Evolutionary conservation across 2,113 vertebrate species (phyloP).

Genomic region (Crotophaga sulcirostris): DNA sequence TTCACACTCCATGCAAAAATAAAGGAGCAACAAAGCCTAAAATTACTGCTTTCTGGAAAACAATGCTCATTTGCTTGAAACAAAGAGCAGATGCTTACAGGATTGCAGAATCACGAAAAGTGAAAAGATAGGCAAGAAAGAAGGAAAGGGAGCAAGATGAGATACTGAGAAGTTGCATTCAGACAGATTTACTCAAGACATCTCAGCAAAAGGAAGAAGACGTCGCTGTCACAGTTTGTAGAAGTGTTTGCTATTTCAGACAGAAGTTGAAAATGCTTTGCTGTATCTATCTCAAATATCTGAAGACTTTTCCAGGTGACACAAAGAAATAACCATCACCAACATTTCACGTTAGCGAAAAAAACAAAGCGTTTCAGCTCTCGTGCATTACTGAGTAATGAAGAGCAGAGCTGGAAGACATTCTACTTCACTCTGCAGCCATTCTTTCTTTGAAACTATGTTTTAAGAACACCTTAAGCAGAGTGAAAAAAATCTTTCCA

Average conservation of each 20-base stretch:
- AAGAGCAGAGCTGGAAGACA: not conserved
- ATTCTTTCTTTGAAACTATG: not conserved
- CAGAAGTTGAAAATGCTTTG: not conserved
- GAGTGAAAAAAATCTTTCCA: not conserved
- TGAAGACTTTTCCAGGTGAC: not conserved
- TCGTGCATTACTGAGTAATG: not conserved
- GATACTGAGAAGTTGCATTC: not conserved
- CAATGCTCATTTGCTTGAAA: not conserved
- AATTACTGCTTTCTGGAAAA: not conserved
- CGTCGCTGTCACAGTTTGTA: fast-evolving
- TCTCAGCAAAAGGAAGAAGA: not conserved
- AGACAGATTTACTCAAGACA: not conserved
- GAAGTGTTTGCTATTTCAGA: not conserved
- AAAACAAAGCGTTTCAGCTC: not conserved
- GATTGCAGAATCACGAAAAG: not conserved
- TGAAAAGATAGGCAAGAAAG: not conserved
- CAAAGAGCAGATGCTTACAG: not conserved
- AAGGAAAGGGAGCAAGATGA: not conserved
- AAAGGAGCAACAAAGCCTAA: not conserved
- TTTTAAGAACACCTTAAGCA: not conserved
- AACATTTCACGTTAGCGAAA: not conserved
- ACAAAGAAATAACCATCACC: not conserved
- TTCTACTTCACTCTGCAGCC: not conserved
- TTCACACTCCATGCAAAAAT: not conserved
- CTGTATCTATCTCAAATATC: not conserved